A percentile compares a stretch with the other conserved stretches of the same genome.
phyloP scores from a whole-genome alignment of 1,140 invertebrate genomes.

The Scylla paramamosain region DNA sequence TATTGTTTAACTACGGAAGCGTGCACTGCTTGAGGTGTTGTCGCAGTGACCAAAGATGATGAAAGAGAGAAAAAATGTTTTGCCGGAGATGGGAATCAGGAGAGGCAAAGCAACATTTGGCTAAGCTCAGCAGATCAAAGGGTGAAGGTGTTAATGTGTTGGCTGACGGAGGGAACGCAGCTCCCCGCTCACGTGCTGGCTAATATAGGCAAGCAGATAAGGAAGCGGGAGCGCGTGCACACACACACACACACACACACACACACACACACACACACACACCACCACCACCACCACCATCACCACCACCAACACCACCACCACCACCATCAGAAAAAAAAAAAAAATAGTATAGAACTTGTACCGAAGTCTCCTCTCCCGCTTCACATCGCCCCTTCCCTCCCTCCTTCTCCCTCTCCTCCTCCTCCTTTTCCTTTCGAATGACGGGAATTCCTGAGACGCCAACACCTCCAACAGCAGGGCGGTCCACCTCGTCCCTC shows the following conservation, averaged over 20 bases:
- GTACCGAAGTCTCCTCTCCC: too few relatives aligned
- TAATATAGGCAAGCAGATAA: conserved; percentile 15
- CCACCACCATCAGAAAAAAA: too few relatives aligned
- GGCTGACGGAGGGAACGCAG: not conserved
- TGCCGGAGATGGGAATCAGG: not conserved
- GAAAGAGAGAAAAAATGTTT: not conserved
- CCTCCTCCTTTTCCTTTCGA: conserved; percentile 32
- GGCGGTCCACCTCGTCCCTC: not conserved
- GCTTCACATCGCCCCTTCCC: not conserved
- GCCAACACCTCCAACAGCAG: not conserved
- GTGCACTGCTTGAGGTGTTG: too few relatives aligned
- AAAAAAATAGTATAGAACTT: too few relatives aligned
- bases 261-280: not conserved
- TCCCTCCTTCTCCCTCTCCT: not conserved
- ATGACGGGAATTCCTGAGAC: conserved; percentile 5
- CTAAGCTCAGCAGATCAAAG: not conserved
- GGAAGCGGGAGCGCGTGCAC: not conserved
- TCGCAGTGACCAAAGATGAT: too few relatives aligned
- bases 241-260: conserved; percentile 19
- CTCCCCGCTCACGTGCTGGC: too few relatives aligned
- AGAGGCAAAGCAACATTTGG: not conserved
- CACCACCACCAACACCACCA: too few relatives aligned
- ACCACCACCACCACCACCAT: too few relatives aligned
- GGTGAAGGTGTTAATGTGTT: not conserved
- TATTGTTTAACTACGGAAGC: too few relatives aligned